Conservation (phyloP, 2,888 invertebrate species). For the Notodonta ziczac region DNA sequence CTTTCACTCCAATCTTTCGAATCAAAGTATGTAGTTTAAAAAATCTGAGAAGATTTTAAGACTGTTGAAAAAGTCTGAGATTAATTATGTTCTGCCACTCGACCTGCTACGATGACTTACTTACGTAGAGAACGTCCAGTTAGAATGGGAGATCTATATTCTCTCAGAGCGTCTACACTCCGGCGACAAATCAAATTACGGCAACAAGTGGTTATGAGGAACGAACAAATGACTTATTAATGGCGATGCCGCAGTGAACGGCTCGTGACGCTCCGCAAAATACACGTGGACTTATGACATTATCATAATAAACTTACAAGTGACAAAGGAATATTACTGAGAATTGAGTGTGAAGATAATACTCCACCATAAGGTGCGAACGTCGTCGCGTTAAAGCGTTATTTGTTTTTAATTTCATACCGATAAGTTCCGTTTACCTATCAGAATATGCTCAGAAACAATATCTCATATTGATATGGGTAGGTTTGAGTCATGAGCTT, state of each 20-base stretch:
- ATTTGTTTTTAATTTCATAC: too few relatives aligned
- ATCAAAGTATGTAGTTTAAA: too few relatives aligned
- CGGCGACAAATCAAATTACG: conserved; percentile 10
- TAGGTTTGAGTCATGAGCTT: background rate
- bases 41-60: too few relatives aligned
- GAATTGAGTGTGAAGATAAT: background rate
- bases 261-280: background rate
- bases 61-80: background rate
- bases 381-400: background rate
- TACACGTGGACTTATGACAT: background rate
- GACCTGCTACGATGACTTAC: too few relatives aligned
- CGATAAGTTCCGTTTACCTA: too few relatives aligned
- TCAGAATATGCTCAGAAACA: too few relatives aligned
- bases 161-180: background rate
- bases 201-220: conserved; percentile 13
- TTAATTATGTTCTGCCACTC: background rate
- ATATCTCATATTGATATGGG: background rate
- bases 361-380: background rate
- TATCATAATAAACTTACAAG: conserved; percentile 2
- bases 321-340: background rate
- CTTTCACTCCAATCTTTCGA: too few relatives aligned
- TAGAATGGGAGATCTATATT: background rate
- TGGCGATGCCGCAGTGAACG: conserved; percentile 1
- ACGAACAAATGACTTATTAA: conserved; percentile 11
- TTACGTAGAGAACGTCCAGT: background rate